Evolutionary conservation across 2,888 invertebrate species (phyloP), one percentile per base, ranked within the genome.

Genomic region (Drosophila seclusa): DNA sequence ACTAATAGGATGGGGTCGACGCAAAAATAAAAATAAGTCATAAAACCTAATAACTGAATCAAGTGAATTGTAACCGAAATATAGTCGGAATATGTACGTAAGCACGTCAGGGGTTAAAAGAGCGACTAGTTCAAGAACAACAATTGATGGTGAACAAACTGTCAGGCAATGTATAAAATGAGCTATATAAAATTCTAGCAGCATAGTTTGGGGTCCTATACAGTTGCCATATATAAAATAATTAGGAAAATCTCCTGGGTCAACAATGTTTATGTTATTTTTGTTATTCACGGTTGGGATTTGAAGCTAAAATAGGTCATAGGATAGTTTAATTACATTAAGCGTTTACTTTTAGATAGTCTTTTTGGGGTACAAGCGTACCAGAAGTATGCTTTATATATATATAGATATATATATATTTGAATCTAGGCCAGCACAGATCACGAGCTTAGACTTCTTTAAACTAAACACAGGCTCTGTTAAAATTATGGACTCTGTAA

Each of bases 1-100:
- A 65, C 55, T 60, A 57, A 66, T 42, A 24, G 59, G 21, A 10
- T 62, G 42, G 57, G 40, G 45, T 60, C 59, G 69, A 77, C 69
- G 73, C 52, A 54, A 64, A 64, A 66, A 68, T 52, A 60, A 32
- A 78, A 55, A 50, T 53, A 74, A 74, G 73, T 67, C 80, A 72
- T 78, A 72, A 78, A 72, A 66, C 71, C 74, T 75, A 83, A 83
- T 79, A 81, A 83, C 82, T 79, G 79, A 73, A 81, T 83, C 82
- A 73, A 52, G 65, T 67, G 48, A 65, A 70, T 52, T 72, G 64
- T 65, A 62, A 73, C 34, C 40, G 64, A 82, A 69, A 63, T 29
- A 50, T n/a, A 31, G 11, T 29, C 27, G 18, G 42, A 10, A 31
- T 38, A 38, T 18, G 27, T 29, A 31, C 73, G 57, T 69, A 63